A percentile compares a stretch with the other conserved stretches of the same genome.
These are phyloP conservation scores for Phalloptychus januarius DNA, from an alignment of 2,797 vertebrate genomes.

Conservation along the genomic window DNA sequence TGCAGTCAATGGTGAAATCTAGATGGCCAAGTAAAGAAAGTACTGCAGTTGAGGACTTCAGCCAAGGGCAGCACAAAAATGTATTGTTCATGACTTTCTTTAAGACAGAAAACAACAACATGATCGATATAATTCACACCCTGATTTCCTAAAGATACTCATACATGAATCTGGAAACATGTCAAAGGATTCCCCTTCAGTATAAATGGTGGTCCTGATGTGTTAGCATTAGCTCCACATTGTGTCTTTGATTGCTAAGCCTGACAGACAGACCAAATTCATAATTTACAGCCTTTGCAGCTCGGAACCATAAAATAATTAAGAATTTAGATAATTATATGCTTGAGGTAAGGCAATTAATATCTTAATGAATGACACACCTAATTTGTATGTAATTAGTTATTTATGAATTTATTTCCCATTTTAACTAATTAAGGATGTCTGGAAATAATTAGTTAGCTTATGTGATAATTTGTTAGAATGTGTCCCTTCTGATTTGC, in stretches of 20 bases:
- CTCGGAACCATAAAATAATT: neutral
- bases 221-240: conserved; percentile 3
- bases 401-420: neutral
- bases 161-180: neutral
- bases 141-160: neutral
- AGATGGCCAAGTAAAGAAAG: too few species aligned
- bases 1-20: too few species aligned
- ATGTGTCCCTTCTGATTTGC: neutral
- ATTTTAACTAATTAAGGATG: neutral
- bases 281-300: neutral
- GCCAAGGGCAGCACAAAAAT: neutral
- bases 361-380: neutral
- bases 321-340: neutral
- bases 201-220: neutral
- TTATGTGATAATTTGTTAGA: neutral
- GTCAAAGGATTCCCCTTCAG: neutral
- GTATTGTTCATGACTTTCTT: neutral
- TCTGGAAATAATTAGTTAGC: neutral
- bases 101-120: neutral
- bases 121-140: neutral
- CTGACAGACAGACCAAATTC: neutral
- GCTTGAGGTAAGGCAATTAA: neutral
- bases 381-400: neutral
- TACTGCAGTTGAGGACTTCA: neutral
- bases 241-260: neutral